Conservation (phyloP, 2,797 vertebrate species). For the Coracias cyanogaster region DNA sequence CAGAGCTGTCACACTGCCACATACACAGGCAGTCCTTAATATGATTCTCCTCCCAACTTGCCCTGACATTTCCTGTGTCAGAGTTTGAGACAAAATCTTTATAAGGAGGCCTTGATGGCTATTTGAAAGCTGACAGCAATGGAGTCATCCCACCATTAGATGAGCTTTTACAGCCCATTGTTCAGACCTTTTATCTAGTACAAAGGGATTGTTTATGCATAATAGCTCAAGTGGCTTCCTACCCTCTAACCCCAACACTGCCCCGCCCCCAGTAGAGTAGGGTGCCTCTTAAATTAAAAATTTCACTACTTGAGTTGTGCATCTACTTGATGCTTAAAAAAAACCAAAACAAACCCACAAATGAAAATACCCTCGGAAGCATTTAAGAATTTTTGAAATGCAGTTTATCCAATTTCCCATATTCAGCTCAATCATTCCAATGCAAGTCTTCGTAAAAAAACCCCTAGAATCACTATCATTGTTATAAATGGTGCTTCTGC, state of each 20-base stretch:
- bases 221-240: constrained; percentile 2
- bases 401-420: not conserved
- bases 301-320: not conserved
- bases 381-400: not conserved
- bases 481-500: not conserved
- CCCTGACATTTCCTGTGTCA: constrained; percentile 12
- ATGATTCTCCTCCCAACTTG: not conserved
- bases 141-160: not conserved
- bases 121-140: not conserved
- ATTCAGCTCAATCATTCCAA: not conserved
- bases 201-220: not conserved
- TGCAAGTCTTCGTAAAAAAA: not conserved
- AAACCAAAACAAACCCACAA: not conserved
- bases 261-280: not conserved
- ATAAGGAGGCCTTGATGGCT: not conserved
- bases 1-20: not conserved
- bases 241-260: not conserved
- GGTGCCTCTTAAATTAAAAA: not conserved
- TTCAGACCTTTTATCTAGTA: not conserved
- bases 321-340: not conserved
- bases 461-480: not conserved
- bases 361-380: not conserved
- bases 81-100: constrained; percentile 7
- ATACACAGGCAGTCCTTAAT: not conserved
- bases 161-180: not conserved